A percentile compares a stretch with the other conserved stretches of the same genome.
These are phyloP conservation scores for Puntigrus tetrazona DNA, from an alignment of 2,113 vertebrate species.

Conservation along the genomic window DNA sequence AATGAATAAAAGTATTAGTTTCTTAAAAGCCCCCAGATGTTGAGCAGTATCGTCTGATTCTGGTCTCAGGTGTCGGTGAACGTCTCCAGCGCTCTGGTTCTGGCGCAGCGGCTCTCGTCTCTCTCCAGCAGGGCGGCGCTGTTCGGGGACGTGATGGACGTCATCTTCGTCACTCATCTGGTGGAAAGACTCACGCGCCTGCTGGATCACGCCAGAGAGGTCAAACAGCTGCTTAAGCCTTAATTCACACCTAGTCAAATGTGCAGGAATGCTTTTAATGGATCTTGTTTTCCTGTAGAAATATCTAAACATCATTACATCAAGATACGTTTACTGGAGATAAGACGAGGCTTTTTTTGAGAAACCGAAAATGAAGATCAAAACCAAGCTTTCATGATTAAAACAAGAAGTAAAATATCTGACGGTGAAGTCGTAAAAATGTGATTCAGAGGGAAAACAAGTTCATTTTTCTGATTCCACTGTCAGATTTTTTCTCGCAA, in stretches of 20 bases:
- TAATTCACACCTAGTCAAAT: background rate
- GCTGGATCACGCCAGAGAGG: conserved; percentile 79
- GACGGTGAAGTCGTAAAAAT: too few relatives aligned
- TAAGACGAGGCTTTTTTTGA: too few relatives aligned
- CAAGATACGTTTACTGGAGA: too few relatives aligned
- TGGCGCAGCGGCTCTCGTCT: conserved; percentile 82
- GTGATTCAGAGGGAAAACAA: too few relatives aligned
- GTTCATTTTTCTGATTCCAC: too few relatives aligned
- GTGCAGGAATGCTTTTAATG: background rate
- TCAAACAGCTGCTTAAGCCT: conserved; percentile 52
- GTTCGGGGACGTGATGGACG: conserved; percentile 88
- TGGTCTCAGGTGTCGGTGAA: conserved; percentile 81
- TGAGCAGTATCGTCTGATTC: too few relatives aligned
- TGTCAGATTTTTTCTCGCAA: too few relatives aligned
- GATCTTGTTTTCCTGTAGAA: too few relatives aligned
- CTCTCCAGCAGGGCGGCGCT: conserved; percentile 82
- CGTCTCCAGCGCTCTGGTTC: conserved; percentile 77
- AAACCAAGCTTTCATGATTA: background rate
- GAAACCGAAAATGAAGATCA: too few relatives aligned
- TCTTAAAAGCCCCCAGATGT: too few relatives aligned
- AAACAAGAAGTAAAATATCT: background rate
- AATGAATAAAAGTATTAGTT: background rate
- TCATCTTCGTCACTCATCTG: conserved; percentile 87
- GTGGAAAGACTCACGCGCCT: conserved; percentile 85
- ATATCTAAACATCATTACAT: background rate